These are phyloP conservation scores for Temnothorax curvispinosus DNA, from an alignment of 1,140 invertebrate species.

Conservation along the genomic window DNA sequence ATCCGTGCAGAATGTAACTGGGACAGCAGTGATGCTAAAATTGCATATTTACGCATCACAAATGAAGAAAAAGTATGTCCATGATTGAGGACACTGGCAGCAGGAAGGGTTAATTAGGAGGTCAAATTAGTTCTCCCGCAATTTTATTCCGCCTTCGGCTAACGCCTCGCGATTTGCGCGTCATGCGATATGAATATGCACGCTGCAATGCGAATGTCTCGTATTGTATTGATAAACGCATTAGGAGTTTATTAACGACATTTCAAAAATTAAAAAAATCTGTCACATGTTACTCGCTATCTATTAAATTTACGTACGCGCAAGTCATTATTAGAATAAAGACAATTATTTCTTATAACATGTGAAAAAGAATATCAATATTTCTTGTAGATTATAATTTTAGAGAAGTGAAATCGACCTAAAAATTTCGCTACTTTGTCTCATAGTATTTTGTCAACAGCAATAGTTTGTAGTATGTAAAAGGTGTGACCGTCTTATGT, in stretches of 20 bases:
- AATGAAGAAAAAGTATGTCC: slow-evolving; percentile 41
- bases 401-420: neutral
- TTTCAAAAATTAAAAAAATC: neutral
- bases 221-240: neutral
- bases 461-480: neutral
- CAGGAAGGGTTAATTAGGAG: slow-evolving; percentile 30
- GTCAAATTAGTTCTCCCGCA: slow-evolving; percentile 36
- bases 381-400: neutral
- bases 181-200: slow-evolving; percentile 6
- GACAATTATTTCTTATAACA: neutral
- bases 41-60: slow-evolving; percentile 26
- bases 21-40: slow-evolving; percentile 14
- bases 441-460: neutral
- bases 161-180: neutral
- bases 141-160: slow-evolving; percentile 22
- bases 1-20: neutral
- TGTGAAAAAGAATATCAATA: neutral
- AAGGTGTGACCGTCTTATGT: neutral
- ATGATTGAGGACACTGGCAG: slow-evolving; percentile 29
- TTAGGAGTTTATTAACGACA: neutral
- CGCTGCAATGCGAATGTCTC: neutral
- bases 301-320: neutral
- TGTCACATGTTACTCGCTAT: neutral
- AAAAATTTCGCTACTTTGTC: neutral
- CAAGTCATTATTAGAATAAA: neutral